Base-by-base conservation (phyloP, 2,888 invertebrate species). In the Oscheius onirici region DNA sequence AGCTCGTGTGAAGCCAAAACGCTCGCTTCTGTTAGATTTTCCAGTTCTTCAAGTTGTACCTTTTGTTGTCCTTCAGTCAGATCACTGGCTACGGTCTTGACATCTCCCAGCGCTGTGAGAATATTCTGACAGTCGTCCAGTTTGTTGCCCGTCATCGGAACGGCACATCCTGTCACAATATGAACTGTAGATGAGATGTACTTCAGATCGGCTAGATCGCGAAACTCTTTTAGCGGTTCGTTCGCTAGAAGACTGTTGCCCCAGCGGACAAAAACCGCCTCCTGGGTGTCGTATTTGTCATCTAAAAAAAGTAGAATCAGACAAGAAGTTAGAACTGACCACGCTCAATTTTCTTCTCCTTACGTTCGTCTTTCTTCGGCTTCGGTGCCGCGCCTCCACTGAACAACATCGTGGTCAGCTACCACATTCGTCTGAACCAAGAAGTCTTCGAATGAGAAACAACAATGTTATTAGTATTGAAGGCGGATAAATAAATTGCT, bases 271-370 rank as follows among this genome's bases (percentile, higher is more conserved):
- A 95, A 95, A 0, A 95, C 95, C 89, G 94, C 94, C 91, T 94
- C 95, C 89, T 95, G 95, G 71, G 95, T 93, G 89, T 95, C 95
- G 89, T 94, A 94, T 83, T 94, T 91, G 89, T 95, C 95, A 90
- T 95, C 95, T 95, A 85, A 66, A 88, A 87, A 43, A 8, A n/a
- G 13, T 26, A 52, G 26, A 66, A 51, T 13, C 2, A 51, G 41
- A 10, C 49, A 40, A 17, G 22, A 44, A 17, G 71, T 17, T 24
- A 10, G 10, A n/a, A 10, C 68, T 44, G n/a, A 84, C 84, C 83
- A 75, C 80, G 71, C 41, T 83, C 80, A n/a, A 51, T 49, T 68
- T 82, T 83, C 70, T 80, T 81, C 46, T 83, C 84, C 66, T 82
- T 79, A 69, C 83, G 82, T 55, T 83, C 84, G 46, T 84, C 84